These are phyloP conservation scores for Brachypteracias leptosomus DNA, from an alignment of 2,113 vertebrate species.

Conservation along the genomic window DNA sequence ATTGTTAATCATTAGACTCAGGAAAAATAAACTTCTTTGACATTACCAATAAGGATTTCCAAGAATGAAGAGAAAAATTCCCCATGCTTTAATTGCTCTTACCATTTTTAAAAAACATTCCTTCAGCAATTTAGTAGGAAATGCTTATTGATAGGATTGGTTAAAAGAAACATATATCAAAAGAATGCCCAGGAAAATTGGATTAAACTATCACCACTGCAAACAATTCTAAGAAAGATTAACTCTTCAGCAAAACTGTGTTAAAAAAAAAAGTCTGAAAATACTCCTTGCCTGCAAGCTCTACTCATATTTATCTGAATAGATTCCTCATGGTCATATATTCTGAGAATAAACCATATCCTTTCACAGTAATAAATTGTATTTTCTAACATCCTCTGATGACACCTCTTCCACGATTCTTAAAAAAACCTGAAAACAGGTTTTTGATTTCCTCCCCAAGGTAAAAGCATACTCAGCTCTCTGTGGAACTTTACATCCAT, in stretches of 20 bases:
- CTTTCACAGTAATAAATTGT: not conserved
- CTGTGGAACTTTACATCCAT: not conserved
- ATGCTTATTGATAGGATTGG: not conserved
- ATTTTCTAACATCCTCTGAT: not conserved
- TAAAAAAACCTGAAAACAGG: not conserved
- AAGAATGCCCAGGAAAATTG: not conserved
- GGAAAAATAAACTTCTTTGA: conserved; percentile 44
- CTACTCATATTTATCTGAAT: not conserved
- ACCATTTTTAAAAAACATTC: not conserved
- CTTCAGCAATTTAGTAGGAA: not conserved
- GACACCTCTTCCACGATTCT: not conserved
- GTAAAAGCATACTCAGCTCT: not conserved
- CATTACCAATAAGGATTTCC: conserved; percentile 4
- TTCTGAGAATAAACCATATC: not conserved
- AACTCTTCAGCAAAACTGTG: not conserved
- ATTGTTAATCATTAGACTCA: conserved; percentile 61
- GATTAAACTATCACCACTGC: not conserved
- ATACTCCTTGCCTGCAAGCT: not conserved
- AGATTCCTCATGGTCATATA: not conserved
- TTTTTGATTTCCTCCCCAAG: not conserved
- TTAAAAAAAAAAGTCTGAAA: not conserved
- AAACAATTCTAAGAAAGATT: not conserved
- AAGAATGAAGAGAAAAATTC: conserved; percentile 17
- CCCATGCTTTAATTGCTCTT: not conserved
- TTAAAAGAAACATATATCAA: not conserved